Conservation (phyloP, 2,113 vertebrate genomes). For the Phalacrocorax carbo region DNA sequence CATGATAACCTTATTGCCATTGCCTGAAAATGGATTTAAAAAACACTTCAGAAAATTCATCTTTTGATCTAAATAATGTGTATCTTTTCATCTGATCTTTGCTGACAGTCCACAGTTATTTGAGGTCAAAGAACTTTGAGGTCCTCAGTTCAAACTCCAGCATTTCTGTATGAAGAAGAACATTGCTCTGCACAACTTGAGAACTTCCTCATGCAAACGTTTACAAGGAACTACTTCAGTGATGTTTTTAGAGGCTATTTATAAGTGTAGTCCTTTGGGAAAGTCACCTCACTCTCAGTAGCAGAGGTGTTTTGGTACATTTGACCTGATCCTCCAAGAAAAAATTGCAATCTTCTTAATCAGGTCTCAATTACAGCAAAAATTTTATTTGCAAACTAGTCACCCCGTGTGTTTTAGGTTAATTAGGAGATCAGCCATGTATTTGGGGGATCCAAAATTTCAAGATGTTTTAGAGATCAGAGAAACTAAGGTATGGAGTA, state of each 20-base stretch:
- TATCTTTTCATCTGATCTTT: constrained; percentile 8
- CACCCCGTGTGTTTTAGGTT: not conserved
- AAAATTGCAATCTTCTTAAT: not conserved
- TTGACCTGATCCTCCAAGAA: not conserved
- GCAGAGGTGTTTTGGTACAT: not conserved
- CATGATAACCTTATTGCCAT: not conserved
- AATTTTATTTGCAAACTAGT: not conserved
- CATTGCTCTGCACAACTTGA: not conserved
- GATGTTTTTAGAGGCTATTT: not conserved
- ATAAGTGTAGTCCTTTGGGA: not conserved
- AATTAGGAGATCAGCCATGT: not conserved
- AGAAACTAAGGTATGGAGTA: not conserved
- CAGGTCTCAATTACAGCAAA: not conserved
- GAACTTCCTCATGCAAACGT: not conserved
- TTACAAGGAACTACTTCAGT: not conserved
- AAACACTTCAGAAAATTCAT: not conserved
- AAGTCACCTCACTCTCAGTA: not conserved
- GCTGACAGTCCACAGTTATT: not conserved
- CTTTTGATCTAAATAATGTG: constrained; percentile 15
- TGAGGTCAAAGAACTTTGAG: not conserved
- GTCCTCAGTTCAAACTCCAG: not conserved
- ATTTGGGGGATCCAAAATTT: not conserved
- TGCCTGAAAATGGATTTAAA: not conserved
- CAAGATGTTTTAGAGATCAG: not conserved
- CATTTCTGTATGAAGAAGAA: not conserved